These are phyloP conservation scores for Nomada goodeniana DNA, from an alignment of 2,888 invertebrate genomes.

Conservation along the genomic window DNA sequence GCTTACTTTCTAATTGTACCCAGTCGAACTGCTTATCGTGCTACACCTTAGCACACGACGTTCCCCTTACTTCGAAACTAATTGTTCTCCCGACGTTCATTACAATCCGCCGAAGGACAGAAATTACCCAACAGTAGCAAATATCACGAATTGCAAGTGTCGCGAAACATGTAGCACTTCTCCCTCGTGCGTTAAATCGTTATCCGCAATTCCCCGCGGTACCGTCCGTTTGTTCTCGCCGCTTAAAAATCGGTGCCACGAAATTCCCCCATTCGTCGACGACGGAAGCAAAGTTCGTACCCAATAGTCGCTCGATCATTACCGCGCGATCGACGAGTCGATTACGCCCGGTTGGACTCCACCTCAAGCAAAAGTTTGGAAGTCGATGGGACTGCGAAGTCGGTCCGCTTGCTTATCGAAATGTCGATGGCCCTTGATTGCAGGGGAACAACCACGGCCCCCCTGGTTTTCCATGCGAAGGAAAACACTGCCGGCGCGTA, in stretches of 20 bases:
- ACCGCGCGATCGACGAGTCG: conserved; percentile 41
- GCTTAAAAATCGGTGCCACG: conserved; percentile 8
- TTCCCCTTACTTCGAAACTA: too few species aligned
- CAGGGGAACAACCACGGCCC: conserved; percentile 89
- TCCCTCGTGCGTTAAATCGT: too few species aligned
- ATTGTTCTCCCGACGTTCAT: too few species aligned
- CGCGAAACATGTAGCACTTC: too few species aligned
- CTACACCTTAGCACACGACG: too few species aligned
- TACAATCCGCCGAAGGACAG: too few species aligned
- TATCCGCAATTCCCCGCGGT: background rate
- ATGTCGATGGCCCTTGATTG: conserved; percentile 74
- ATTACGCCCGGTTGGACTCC: conserved; percentile 20
- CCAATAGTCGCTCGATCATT: conserved; percentile 11
- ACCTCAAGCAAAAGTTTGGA: too few species aligned
- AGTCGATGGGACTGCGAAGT: too few species aligned
- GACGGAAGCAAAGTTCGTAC: background rate
- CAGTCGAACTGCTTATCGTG: too few species aligned
- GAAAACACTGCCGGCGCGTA: conserved; percentile 91
- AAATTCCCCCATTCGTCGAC: background rate
- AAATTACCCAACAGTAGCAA: too few species aligned
- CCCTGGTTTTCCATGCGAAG: conserved; percentile 90
- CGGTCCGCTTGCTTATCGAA: conserved; percentile 50
- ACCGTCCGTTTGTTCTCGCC: background rate
- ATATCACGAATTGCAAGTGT: too few species aligned
- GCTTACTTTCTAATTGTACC: too few species aligned